Evolutionary conservation across 1,140 invertebrate genomes (phyloP).

Genomic region (Globodera rostochiensis): DNA sequence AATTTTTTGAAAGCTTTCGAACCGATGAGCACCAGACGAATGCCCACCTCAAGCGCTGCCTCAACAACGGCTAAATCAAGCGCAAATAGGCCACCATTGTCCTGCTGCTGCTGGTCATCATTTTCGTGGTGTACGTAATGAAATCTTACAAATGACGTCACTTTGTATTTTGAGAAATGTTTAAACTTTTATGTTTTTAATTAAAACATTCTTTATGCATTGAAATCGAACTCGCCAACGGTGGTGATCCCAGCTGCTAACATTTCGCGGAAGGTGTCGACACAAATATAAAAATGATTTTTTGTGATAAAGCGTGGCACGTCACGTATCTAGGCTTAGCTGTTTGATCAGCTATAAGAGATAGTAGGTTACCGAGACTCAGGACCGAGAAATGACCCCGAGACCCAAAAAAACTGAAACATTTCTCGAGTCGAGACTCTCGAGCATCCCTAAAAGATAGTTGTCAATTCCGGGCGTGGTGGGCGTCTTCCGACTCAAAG

Average conservation of each 20-base stretch:
- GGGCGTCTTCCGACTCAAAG: background rate
- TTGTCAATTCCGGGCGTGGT: slow-evolving; percentile 10
- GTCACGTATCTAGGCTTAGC: background rate
- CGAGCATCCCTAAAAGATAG: too few species aligned
- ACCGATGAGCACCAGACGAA: slow-evolving; percentile 41
- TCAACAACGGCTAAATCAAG: slow-evolving; percentile 58
- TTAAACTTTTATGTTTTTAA: background rate
- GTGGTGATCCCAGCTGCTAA: slow-evolving; percentile 60
- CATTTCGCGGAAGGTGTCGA: slow-evolving; percentile 60
- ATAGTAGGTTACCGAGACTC: too few species aligned
- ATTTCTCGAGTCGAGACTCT: too few species aligned
- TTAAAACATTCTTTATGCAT: background rate
- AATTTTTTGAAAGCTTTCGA: slow-evolving; percentile 10
- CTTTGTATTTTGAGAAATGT: too few species aligned
- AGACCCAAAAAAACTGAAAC: too few species aligned
- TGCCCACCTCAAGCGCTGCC: slow-evolving; percentile 58
- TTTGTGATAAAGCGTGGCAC: background rate
- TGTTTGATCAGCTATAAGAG: too few species aligned
- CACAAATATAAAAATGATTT: slow-evolving; percentile 48
- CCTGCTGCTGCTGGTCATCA: slow-evolving; percentile 8
- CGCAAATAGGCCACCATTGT: slow-evolving; percentile 41
- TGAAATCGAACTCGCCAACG: slow-evolving; percentile 50
- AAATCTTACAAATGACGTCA: slow-evolving; percentile 33
- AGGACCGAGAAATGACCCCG: too few species aligned
- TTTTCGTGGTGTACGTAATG: slow-evolving; percentile 61